phyloP scores from a whole-genome alignment of 1,140 invertebrate genomes.

The Dendrolimus punctatus region DNA sequence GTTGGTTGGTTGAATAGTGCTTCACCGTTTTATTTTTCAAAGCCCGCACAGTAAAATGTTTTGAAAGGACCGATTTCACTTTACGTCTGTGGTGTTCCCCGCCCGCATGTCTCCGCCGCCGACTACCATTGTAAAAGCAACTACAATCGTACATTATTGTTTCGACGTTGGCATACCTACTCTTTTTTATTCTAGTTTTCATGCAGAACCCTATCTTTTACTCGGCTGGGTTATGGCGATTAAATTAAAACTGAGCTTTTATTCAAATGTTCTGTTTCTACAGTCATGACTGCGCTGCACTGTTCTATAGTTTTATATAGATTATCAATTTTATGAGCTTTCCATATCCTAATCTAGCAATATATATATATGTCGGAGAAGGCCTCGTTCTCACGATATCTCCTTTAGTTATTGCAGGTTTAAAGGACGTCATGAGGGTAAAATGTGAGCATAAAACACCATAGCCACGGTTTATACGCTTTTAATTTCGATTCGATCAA shows the following conservation, averaged over 20 bases:
- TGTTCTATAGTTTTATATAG: too few species aligned
- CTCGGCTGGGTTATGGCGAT: slow-evolving; percentile 53
- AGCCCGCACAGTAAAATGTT: slow-evolving; percentile 55
- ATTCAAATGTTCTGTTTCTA: slow-evolving; percentile 33
- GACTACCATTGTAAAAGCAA: slow-evolving; percentile 55
- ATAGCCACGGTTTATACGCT: too few species aligned
- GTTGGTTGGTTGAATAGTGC: slow-evolving; percentile 32
- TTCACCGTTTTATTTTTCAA: slow-evolving; percentile 51
- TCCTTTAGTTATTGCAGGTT: too few species aligned
- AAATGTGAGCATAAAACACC: too few species aligned
- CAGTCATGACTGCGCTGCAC: slow-evolving; percentile 9
- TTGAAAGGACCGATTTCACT: slow-evolving; percentile 67
- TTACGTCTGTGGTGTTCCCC: slow-evolving; percentile 26
- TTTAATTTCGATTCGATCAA: too few species aligned
- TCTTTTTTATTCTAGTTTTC: slow-evolving; percentile 53
- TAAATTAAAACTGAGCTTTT: slow-evolving; percentile 60
- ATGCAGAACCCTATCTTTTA: slow-evolving; percentile 51
- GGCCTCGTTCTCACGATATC: too few species aligned
- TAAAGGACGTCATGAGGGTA: too few species aligned
- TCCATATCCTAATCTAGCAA: too few species aligned
- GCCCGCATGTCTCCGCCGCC: slow-evolving; percentile 45
- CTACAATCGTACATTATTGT: slow-evolving; percentile 68
- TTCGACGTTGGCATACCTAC: slow-evolving; percentile 42
- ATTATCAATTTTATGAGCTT: too few species aligned
- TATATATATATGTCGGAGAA: too few species aligned